These are phyloP conservation scores for Falco rusticolus DNA, from an alignment of 2,797 vertebrate species.

Conservation along the genomic window DNA sequence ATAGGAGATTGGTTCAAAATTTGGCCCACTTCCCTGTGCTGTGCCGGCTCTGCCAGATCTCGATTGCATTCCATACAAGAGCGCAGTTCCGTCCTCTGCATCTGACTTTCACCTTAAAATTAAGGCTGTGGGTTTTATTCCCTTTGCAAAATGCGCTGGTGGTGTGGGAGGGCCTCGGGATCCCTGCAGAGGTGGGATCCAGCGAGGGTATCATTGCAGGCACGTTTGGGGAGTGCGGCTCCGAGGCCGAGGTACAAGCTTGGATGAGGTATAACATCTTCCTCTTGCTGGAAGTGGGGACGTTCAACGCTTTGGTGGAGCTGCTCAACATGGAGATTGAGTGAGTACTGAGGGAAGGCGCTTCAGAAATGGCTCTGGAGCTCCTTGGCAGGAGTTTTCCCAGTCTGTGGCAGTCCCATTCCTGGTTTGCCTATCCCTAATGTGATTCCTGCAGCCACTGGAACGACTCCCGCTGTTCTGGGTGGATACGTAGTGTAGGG, in stretches of 20 bases:
- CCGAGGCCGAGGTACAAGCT: slow-evolving; percentile 90
- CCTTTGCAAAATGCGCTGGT: fast-evolving
- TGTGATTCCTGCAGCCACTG: not conserved
- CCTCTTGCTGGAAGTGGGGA: slow-evolving; percentile 92
- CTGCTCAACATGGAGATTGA: slow-evolving; percentile 99
- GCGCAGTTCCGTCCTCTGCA: not conserved
- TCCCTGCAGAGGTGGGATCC: not conserved
- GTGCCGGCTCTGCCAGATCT: not conserved
- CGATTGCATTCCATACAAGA: fast-evolving
- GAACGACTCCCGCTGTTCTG: not conserved
- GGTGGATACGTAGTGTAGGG: not conserved
- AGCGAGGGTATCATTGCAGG: slow-evolving; percentile 73
- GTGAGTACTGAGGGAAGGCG: slow-evolving; percentile 75
- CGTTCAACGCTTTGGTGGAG: slow-evolving; percentile 94
- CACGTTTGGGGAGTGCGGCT: slow-evolving; percentile 90
- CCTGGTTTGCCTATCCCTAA: not conserved
- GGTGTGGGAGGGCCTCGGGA: fast-evolving
- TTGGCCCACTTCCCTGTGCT: fast-evolving
- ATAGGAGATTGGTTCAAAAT: not conserved
- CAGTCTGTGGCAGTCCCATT: not conserved
- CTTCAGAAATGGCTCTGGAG: not conserved
- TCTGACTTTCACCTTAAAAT: not conserved
- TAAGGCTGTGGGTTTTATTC: fast-evolving
- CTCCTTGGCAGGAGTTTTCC: not conserved
- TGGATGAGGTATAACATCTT: slow-evolving; percentile 98